phyloP scores from a whole-genome alignment of 2,113 vertebrate species.

The Oncorhynchus keta region DNA sequence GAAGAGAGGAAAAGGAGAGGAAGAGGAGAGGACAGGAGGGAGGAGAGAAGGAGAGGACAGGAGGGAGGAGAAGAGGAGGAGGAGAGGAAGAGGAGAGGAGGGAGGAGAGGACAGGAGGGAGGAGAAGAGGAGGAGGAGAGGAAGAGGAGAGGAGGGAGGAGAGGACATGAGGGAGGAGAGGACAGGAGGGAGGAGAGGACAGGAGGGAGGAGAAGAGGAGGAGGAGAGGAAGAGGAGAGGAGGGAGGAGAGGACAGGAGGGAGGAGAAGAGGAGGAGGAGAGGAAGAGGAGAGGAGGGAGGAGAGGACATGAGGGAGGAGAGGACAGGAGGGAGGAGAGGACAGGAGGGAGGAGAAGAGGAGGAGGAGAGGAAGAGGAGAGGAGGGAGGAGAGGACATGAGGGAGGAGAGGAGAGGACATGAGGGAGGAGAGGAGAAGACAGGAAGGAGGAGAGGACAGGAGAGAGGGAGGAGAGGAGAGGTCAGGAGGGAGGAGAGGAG shows the following conservation, averaged over 20 bases:
- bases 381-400: too few species aligned
- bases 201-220: rapidly evolving
- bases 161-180: background rate
- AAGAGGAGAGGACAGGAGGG: conserved; percentile 11
- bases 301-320: too few species aligned
- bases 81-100: too few species aligned
- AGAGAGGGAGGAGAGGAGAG: background rate
- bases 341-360: too few species aligned
- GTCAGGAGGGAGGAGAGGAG: too few species aligned
- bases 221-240: background rate
- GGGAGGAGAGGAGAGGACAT: too few species aligned
- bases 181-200: background rate
- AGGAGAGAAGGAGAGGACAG: conserved; percentile 17
- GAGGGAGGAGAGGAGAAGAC: too few species aligned
- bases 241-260: too few species aligned
- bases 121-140: conserved; percentile 7
- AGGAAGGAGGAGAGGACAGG: too few species aligned
- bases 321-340: too few species aligned
- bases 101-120: background rate
- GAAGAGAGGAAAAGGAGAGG: conserved; percentile 26
- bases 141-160: conserved; percentile 11
- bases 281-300: too few species aligned
- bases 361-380: rapidly evolving
- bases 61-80: background rate
- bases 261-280: too few species aligned